These are phyloP conservation scores for Drosophila sproati DNA, from an alignment of 1,140 invertebrate species.

Conservation along the genomic window DNA sequence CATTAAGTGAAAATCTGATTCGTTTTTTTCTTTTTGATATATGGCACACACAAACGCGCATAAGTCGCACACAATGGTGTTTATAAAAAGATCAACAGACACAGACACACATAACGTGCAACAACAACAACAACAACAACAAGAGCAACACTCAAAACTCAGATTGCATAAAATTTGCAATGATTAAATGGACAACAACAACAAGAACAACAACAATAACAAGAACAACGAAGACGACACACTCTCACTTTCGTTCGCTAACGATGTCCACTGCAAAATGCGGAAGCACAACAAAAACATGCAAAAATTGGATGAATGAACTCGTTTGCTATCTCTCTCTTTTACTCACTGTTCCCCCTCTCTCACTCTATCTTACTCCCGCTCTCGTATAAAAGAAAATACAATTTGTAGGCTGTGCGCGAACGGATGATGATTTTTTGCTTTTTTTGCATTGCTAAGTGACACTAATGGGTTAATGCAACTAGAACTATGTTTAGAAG, in stretches of 20 bases:
- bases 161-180: slow-evolving; percentile 82
- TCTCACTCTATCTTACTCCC: background rate
- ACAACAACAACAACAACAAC: background rate
- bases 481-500: slow-evolving; percentile 60
- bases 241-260: slow-evolving; percentile 68
- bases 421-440: slow-evolving; percentile 7
- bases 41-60: slow-evolving; percentile 47
- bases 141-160: slow-evolving; percentile 42
- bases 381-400: background rate
- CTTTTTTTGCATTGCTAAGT: slow-evolving; percentile 50
- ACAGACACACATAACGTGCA: slow-evolving; percentile 3
- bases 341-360: background rate
- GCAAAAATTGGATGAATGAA: slow-evolving; percentile 73
- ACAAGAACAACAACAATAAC: slow-evolving; percentile 40
- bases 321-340: slow-evolving; percentile 33
- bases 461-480: slow-evolving; percentile 69
- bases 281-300: slow-evolving; percentile 51
- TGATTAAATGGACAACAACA: slow-evolving; percentile 71
- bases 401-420: slow-evolving; percentile 17
- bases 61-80: slow-evolving; percentile 32
- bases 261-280: slow-evolving; percentile 50
- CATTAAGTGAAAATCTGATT: slow-evolving; percentile 40
- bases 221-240: slow-evolving; percentile 21
- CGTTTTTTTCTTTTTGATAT: slow-evolving; percentile 58
- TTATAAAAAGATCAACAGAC: slow-evolving; percentile 69